These are phyloP conservation scores for Plutomurus gul DNA, from an alignment of 1,140 invertebrate genomes.

Conservation along the genomic window DNA sequence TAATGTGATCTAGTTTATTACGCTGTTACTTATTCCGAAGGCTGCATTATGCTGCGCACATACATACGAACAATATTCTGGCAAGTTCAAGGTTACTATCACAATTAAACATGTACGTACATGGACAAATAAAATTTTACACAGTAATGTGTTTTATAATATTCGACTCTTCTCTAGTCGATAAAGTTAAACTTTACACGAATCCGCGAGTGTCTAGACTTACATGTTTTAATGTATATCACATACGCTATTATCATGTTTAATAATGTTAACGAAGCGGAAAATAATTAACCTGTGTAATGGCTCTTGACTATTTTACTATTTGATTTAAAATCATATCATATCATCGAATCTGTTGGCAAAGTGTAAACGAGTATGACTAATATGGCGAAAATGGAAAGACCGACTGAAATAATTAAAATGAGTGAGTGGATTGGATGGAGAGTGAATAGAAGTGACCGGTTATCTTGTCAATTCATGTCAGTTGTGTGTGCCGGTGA, in stretches of 20 bases:
- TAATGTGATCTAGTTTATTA: too few species aligned
- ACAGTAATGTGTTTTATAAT: neutral
- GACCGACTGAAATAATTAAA: conserved; percentile 5
- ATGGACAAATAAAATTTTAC: neutral
- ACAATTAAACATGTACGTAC: neutral
- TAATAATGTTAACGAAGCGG: neutral
- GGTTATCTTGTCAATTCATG: neutral
- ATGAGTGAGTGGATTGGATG: neutral
- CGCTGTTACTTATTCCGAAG: too few species aligned
- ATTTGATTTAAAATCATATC: neutral
- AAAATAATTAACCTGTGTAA: conserved; percentile 22
- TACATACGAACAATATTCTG: too few species aligned
- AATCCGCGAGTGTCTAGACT: neutral
- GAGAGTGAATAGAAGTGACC: neutral
- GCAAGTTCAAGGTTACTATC: neutral
- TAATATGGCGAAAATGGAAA: neutral
- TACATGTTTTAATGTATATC: too few species aligned
- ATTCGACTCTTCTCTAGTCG: too few species aligned
- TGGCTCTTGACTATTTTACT: neutral
- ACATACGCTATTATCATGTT: too few species aligned
- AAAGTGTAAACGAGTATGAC: conserved; percentile 19
- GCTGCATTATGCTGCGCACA: too few species aligned
- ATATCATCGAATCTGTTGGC: neutral
- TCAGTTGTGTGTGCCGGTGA: conserved; percentile 11
- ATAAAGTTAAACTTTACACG: too few species aligned